These are phyloP conservation scores for Pseudochromis fuscus DNA, from an alignment of 2,797 vertebrate genomes.

Conservation along the genomic window DNA sequence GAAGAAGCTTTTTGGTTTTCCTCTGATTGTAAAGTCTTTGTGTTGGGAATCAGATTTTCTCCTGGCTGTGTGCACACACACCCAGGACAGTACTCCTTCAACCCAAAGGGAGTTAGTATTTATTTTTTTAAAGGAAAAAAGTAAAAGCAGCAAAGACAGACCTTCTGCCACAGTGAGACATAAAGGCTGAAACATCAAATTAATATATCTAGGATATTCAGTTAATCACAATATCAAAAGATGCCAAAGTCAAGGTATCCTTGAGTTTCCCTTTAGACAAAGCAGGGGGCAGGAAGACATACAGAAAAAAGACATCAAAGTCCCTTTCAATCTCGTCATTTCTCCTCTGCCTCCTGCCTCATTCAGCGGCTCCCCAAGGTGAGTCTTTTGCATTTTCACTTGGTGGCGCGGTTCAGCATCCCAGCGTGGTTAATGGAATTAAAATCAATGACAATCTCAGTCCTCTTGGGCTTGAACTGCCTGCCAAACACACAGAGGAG, in stretches of 20 bases:
- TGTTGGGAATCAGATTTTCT: no score
- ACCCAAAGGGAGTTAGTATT: conserved; percentile 22
- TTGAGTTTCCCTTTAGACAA: conserved; percentile 59
- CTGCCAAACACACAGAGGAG: conserved; percentile 80
- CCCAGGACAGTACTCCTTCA: conserved; percentile 5
- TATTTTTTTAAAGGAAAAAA: conserved; percentile 8
- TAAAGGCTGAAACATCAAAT: conserved; percentile 38
- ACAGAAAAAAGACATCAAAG: conserved; percentile 56
- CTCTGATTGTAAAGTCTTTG: no score
- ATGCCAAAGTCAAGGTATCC: conserved; percentile 50
- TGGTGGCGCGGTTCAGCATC: conserved; percentile 67
- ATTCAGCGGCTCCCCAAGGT: conserved; percentile 29
- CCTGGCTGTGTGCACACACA: no score
- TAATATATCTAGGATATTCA: conserved; percentile 30
- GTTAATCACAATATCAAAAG: conserved; percentile 61
- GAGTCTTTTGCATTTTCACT: conserved; percentile 63
- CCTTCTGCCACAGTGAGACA: conserved; percentile 14
- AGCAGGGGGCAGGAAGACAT: conserved; percentile 42
- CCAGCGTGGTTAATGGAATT: conserved; percentile 89
- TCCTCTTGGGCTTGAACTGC: conserved; percentile 91
- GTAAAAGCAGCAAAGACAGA: conserved; percentile 12
- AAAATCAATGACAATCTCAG: conserved; percentile 93
- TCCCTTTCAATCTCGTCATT: conserved; percentile 48
- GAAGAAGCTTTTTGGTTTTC: background rate
- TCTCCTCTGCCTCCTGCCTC: conserved; percentile 19